Conservation (phyloP, 2,797 vertebrate genomes). For the Pipistrellus pygmaeus region DNA sequence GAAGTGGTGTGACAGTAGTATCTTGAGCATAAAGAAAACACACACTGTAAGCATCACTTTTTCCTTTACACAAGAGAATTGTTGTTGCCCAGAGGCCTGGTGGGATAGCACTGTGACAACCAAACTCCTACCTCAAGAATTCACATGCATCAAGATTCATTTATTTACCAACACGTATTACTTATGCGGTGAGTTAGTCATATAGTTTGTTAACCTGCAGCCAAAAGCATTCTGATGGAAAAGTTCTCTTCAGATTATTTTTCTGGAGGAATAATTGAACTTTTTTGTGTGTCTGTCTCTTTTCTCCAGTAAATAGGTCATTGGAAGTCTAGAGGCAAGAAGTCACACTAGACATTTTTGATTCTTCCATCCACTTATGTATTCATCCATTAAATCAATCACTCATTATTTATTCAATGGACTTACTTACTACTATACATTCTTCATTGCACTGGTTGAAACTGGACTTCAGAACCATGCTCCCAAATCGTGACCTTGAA, state of each 20-base stretch:
- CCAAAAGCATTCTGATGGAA: neutral
- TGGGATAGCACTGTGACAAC: neutral
- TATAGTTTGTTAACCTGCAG: neutral
- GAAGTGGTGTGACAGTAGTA: neutral
- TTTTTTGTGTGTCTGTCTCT: neutral
- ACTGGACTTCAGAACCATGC: neutral
- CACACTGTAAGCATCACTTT: neutral
- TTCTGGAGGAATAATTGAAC: neutral
- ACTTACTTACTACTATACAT: neutral
- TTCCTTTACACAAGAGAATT: neutral
- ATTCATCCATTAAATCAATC: neutral
- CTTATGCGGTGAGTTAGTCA: neutral
- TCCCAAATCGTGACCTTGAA: neutral
- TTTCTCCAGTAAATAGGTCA: neutral
- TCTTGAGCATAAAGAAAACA: neutral
- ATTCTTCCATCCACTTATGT: neutral
- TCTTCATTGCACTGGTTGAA: neutral
- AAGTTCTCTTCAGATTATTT: neutral
- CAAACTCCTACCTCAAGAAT: neutral
- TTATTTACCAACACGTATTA: no score
- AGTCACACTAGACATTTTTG: neutral
- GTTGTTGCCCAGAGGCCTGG: neutral
- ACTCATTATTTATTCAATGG: neutral
- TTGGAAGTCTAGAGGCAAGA: neutral
- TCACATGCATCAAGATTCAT: neutral